phyloP scores from a whole-genome alignment of 1,140 invertebrate genomes.

The Myzus persicae region DNA sequence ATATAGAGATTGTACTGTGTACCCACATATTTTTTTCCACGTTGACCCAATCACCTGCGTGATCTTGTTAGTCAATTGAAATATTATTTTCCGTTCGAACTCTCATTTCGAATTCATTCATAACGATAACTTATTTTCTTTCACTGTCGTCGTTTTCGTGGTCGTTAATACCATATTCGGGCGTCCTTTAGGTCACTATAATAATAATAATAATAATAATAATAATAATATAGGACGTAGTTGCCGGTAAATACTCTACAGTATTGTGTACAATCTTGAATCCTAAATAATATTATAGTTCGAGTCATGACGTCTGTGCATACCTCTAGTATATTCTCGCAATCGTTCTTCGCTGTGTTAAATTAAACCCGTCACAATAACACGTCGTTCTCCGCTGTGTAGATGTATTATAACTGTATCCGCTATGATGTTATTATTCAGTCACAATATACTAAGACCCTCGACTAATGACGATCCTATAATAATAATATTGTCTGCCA shows the following conservation, averaged over 20 bases:
- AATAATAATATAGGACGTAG: not conserved
- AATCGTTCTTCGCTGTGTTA: not conserved
- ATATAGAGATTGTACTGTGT: not conserved
- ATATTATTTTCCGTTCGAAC: not conserved
- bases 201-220: not conserved
- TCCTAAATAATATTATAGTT: conserved; percentile 2
- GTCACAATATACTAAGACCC: not conserved
- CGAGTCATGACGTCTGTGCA: not conserved
- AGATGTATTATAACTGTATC: conserved; percentile 6
- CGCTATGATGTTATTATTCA: not conserved
- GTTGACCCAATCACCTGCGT: not conserved
- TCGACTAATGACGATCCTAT: not conserved
- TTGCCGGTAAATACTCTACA: not conserved
- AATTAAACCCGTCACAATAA: conserved; percentile 17
- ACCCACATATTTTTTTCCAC: not conserved
- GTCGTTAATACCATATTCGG: conserved; percentile 5
- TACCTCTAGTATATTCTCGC: not conserved
- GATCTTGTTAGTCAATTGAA: not conserved
- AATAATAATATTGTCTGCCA: not conserved
- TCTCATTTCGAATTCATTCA: not conserved
- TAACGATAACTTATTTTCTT: not conserved
- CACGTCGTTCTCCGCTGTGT: not conserved
- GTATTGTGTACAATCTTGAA: not conserved
- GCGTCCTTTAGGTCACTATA: not conserved
- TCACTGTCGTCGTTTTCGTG: not conserved